Base-by-base conservation (phyloP, 2,113 vertebrate genomes). In the Barbus barbus region DNA sequence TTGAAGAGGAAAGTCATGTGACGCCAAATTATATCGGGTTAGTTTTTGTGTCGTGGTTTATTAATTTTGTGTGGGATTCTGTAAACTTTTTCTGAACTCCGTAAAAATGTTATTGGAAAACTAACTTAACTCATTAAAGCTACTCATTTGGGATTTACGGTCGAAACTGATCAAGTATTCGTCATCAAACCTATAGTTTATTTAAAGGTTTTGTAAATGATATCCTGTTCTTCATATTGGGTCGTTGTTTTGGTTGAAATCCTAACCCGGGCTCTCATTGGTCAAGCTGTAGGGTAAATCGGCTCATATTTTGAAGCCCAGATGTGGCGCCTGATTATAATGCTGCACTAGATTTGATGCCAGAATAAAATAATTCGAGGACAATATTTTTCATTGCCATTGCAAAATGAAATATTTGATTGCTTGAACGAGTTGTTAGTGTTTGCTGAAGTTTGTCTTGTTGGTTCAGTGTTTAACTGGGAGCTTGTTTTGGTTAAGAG, bases 321-420 rank as follows among this genome's bases (percentile, higher is more conserved):
- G 89, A 93, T 90, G 92, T 94, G 92, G 91, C 93, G 92, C 90
- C 87, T 93, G 91, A 92, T 82, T 91, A 86, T 85, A 58, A 86
- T 77, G 87, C 82, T 14, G 78, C 60, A n/a, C 56, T 48, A 5
- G 18, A n/a, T 33, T 33, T 81, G 7, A n/a, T 80, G 78, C 78
- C 24, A 67, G 26, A 46, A n/a, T 16, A 13, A n/a, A n/a, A n/a
- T n/a, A n/a, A n/a, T n/a, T n/a, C n/a, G n/a, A n/a, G n/a, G n/a
- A n/a, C n/a, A n/a, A n/a, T n/a, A n/a, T n/a, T n/a, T n/a, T 58
- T n/a, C 2, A n/a, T 22, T 58, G 53, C 22, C 53, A n/a, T 22
- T 56, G 7, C 51, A 53, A 9, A 56, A 56, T 56, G 20, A n/a
- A 56, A 3, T 1, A n/a, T n/a, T n/a, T 2, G 20, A 58, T n/a